phyloP scores from a whole-genome alignment of 2,797 vertebrate genomes.

The Garrulus glandarius region DNA sequence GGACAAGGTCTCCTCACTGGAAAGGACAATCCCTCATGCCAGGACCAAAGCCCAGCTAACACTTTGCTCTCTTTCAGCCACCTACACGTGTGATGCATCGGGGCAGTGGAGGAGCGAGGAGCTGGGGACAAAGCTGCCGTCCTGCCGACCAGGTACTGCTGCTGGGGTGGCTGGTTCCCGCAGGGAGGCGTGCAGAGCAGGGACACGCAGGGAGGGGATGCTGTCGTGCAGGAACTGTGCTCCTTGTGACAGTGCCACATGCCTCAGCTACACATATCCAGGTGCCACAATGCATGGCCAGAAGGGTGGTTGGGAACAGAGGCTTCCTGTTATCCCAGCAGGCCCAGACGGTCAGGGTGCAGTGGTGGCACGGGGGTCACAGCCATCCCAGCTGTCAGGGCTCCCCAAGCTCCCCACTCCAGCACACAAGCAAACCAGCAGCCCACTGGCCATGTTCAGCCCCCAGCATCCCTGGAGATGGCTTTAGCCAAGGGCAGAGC shows the following conservation, averaged over 20 bases:
- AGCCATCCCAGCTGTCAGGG: background rate
- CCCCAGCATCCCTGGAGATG: background rate
- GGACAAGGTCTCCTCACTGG: background rate
- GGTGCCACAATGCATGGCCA: background rate
- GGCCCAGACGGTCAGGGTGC: fast-evolving
- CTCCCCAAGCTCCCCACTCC: fast-evolving
- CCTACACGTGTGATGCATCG: constrained; percentile 77
- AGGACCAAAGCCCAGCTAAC: background rate
- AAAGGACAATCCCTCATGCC: background rate
- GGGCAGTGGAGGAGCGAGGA: constrained; percentile 83
- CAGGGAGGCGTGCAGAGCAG: fast-evolving
- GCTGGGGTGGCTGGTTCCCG: fast-evolving
- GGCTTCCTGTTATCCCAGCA: background rate
- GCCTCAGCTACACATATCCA: fast-evolving
- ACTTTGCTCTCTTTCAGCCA: constrained; percentile 69
- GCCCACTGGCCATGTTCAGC: background rate
- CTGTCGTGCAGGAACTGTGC: background rate
- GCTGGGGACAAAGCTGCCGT: constrained; percentile 73
- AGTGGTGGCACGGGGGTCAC: background rate
- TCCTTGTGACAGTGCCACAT: background rate
- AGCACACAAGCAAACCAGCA: background rate
- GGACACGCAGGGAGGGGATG: background rate
- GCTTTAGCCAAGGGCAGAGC: background rate
- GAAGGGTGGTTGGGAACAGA: background rate
- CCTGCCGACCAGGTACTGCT: constrained; percentile 81